Conservation (phyloP, 2,113 vertebrate genomes). For the Orthonyx spaldingii region DNA sequence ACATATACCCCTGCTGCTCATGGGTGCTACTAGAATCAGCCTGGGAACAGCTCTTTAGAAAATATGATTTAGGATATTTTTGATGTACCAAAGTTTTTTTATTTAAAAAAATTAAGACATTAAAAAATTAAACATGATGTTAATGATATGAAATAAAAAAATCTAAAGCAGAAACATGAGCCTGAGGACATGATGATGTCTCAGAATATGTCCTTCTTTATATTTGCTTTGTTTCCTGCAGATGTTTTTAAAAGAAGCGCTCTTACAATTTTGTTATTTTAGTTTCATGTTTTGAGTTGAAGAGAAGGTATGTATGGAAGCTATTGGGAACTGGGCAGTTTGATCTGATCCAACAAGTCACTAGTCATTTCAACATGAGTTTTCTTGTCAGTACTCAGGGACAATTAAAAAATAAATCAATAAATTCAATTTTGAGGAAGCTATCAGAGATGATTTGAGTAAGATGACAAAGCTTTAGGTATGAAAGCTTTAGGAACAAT, state of each 20-base stretch:
- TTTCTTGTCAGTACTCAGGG: background rate
- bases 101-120: background rate
- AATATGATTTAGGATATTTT: background rate
- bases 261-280: background rate
- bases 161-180: background rate
- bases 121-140: background rate
- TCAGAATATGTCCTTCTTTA: background rate
- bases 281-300: background rate
- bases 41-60: background rate
- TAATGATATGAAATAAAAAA: background rate
- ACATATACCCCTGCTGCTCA: background rate
- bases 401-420: background rate
- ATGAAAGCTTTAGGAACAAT: background rate
- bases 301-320: background rate
- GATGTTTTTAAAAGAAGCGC: background rate
- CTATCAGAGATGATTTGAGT: background rate
- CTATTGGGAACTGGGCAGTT: background rate
- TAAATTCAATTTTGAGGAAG: background rate
- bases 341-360: background rate
- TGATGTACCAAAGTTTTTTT: background rate
- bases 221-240: background rate
- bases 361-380: background rate
- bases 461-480: background rate
- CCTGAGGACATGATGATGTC: background rate
- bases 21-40: background rate